Evolutionary conservation across 1,140 invertebrate species (phyloP).

Genomic region (Rhopalosiphum maidis): DNA sequence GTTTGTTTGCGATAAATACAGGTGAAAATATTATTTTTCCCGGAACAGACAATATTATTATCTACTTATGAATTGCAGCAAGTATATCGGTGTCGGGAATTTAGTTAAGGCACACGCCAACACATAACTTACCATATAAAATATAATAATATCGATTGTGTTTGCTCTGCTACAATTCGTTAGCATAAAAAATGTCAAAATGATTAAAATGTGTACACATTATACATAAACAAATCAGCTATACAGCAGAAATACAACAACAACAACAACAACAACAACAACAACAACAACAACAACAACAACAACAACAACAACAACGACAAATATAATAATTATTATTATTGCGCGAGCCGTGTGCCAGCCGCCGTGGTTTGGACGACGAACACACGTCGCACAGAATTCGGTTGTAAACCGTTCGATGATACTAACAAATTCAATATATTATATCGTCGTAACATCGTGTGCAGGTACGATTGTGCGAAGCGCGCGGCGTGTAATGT

Average conservation of each 20-base stretch:
- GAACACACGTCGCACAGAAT: background rate
- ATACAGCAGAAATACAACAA: background rate
- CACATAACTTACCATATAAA: background rate
- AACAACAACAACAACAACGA: background rate
- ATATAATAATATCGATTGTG: background rate
- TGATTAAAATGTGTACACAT: background rate
- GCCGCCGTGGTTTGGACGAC: background rate
- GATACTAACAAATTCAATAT: background rate
- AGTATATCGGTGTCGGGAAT: background rate
- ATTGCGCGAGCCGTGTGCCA: background rate
- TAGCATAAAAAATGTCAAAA: background rate
- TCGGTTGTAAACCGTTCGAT: background rate
- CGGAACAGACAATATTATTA: background rate
- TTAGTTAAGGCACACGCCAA: background rate
- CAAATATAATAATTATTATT: background rate
- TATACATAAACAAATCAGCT: background rate
- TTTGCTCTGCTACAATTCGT: background rate
- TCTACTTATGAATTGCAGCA: background rate
- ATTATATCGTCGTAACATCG: background rate
- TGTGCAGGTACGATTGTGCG: background rate
- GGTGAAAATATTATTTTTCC: too few relatives aligned
- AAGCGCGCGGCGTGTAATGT: too few relatives aligned
- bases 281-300: background rate
- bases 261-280: background rate
- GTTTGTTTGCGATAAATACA: background rate